Base-by-base conservation (phyloP, 2,888 invertebrate genomes). In the Julus scanicus region DNA sequence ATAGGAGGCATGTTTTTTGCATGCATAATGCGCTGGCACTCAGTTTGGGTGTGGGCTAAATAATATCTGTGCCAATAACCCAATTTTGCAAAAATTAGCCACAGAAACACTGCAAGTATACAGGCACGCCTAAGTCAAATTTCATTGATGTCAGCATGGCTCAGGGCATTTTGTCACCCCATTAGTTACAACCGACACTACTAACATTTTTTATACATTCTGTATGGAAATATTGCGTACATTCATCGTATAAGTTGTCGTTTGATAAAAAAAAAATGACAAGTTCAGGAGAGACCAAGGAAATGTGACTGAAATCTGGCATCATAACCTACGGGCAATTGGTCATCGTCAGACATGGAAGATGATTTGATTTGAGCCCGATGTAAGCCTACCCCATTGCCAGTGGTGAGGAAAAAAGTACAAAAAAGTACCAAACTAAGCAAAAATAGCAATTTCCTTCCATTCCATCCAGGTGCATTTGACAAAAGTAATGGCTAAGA, bases 391-490 rank as follows among this genome's bases (percentile, higher is more conserved):
- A 48, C 48, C 9, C 49, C 8, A 49, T 13, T 9, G 80, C 37
- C 13, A 39, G 37, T 8, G 9, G 29, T 20, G 29, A 71, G 5
- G 29, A 71, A 20, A 44, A 44, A 44, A 44, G 44, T 44, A 44
- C 20, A 11, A 29, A 71, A 71, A 71, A 71, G 20, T 71, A 29
- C 29, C 71, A 71, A 20, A 29, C 71, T 71, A 71, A 71, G 37
- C 80, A 80, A 80, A 80, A 80, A 80, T 37, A 29, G 37, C 37
- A 9, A 29, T 39, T 39, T 37, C 37, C 29, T 8, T 37, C 5
- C 80, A 39, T 37, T 11, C 80, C 80, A 53, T 29, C 48, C 86
- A 86, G 86, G 48, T 86, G 86, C 44, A 86, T 17, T 86, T 44
- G 86, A 44, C 86, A 86, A 86, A 86, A 49, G 44, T 86, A 49